Base-by-base conservation (phyloP, 37 sponge, comb jelly and placozoan species). In the Agelas oroides region DNA sequence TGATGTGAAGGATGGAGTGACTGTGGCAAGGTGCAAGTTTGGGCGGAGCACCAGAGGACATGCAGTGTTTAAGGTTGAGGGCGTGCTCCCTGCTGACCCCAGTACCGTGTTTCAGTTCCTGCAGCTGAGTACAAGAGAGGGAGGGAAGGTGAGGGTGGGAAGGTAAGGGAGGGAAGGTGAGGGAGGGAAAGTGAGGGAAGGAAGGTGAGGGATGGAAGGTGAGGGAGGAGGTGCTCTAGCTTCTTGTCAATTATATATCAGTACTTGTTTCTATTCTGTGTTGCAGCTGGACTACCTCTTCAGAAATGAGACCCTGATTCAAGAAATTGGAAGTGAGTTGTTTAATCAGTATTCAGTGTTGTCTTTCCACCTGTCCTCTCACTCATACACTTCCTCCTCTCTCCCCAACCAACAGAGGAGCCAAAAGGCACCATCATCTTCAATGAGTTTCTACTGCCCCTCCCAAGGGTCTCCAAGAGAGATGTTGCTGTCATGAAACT, bases 271-370 rank as follows among this genome's bases (percentile, higher is more conserved):
- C 5, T 72, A 37, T 46, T 28, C 64, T 63, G 64, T 63, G 64
- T 21, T 69, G 52, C 71, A 92, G 93, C 68, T 95, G 76, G 96
- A 95, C 60, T 92, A 95, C 73, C 56, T 92, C 16, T 95, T 95
- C 55, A 71, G 96, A 61, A 89, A 95, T 84, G 96, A 95, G 41
- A 59, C 5, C 0, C 24, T 90, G 17, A 76, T 92, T 30, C 65
- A 95, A 36, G 71, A 75, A 59, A 38, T 92, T 61, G 73, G 78
- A 83, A 85, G 96, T 95, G 21, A 24, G 65, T 37, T 14, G n/a
- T 0, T 24, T 16, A 81, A 64, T 8, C 46, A 46, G 17, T 41
- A 63, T 63, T 18, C 65, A 37, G 16, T 60, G 63, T 52, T 66
- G 16, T n/a, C n/a, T n/a, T n/a, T n/a, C n/a, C n/a, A n/a, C n/a